Evolutionary conservation across 2,888 invertebrate species (phyloP).

Genomic region (Biston stratarius): DNA sequence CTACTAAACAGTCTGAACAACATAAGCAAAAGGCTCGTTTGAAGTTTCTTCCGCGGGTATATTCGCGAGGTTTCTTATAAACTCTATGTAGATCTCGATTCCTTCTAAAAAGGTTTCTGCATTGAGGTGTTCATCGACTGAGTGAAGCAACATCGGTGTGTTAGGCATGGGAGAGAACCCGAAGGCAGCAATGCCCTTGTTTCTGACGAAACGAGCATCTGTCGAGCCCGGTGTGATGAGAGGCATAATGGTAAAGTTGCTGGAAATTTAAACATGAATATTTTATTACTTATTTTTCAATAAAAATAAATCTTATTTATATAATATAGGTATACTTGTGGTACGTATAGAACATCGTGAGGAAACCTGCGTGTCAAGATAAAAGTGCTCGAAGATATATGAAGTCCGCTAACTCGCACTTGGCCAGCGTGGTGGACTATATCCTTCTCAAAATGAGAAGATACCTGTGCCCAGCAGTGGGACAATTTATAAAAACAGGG

Average conservation of each 20-base stretch:
- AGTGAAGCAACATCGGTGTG: slow-evolving; percentile 92
- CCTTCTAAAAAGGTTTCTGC: slow-evolving; percentile 90
- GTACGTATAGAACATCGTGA: no score
- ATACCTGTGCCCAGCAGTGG: no score
- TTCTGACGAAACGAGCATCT: slow-evolving; percentile 91
- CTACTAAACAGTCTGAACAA: slow-evolving; percentile 24
- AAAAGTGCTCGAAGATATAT: no score
- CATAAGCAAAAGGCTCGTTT: slow-evolving; percentile 22
- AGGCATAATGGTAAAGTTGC: slow-evolving; percentile 85
- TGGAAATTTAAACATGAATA: slow-evolving; percentile 62
- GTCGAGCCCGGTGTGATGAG: slow-evolving; percentile 93
- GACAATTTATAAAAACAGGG: no score
- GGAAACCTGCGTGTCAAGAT: no score
- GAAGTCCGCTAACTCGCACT: no score
- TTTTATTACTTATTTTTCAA: no score
- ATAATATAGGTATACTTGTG: no score
- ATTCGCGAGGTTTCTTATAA: slow-evolving; percentile 57
- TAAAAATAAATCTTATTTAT: no score
- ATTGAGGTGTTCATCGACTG: slow-evolving; percentile 92
- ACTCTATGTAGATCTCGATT: slow-evolving; percentile 89
- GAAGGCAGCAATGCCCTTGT: slow-evolving; percentile 91
- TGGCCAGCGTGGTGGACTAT: no score
- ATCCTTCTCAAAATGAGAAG: no score
- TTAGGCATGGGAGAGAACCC: slow-evolving; percentile 95
- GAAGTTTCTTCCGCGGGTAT: slow-evolving; percentile 22